phyloP scores from a whole-genome alignment of 2,797 vertebrate genomes.

The Eospalax fontanierii region DNA sequence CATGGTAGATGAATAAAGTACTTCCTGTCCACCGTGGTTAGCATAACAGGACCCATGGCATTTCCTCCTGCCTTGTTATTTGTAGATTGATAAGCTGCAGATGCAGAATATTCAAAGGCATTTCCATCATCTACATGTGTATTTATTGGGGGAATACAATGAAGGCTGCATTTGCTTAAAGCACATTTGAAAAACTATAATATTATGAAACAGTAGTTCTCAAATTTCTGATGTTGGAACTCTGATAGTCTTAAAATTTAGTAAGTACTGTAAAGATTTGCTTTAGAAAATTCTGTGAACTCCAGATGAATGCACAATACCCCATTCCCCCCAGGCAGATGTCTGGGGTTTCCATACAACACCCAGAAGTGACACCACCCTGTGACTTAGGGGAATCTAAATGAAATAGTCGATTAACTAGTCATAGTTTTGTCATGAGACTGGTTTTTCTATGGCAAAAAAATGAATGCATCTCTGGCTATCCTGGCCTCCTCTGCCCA shows the following conservation, averaged over 20 bases:
- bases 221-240: constrained; percentile 3
- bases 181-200: neutral
- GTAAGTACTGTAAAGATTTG: neutral
- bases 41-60: neutral
- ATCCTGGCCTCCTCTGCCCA: no score
- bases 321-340: neutral
- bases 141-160: constrained; percentile 6
- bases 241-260: constrained; percentile 28
- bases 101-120: neutral
- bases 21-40: neutral
- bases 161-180: constrained; percentile 19
- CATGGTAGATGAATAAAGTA: neutral
- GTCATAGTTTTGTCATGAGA: neutral
- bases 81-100: constrained; percentile 13
- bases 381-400: neutral
- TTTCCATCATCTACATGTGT: neutral
- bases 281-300: constrained; percentile 30
- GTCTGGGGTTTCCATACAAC: neutral
- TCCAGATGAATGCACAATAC: neutral
- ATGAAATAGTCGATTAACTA: neutral
- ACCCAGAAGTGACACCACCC: neutral
- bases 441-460: neutral
- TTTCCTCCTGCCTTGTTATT: neutral
- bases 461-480: neutral
- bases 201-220: neutral